Evolutionary conservation across 2,113 vertebrate species (phyloP).

Genomic region (Sander lucioperca): DNA sequence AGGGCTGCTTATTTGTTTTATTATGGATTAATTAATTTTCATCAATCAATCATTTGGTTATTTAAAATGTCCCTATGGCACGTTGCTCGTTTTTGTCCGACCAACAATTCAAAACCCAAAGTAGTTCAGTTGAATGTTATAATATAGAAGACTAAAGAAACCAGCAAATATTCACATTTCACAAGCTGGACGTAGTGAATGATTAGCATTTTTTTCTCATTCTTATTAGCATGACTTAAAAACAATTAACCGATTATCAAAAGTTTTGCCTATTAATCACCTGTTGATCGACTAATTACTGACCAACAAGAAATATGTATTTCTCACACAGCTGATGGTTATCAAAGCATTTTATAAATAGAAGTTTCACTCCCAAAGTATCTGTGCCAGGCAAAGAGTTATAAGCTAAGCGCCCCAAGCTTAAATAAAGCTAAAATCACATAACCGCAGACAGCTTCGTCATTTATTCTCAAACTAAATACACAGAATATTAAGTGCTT

Average conservation of each 20-base stretch:
- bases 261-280: neutral
- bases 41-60: neutral
- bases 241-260: neutral
- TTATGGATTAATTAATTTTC: neutral
- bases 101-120: neutral
- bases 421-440: slow-evolving; percentile 13
- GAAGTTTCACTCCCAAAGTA: neutral
- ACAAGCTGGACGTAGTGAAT: neutral
- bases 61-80: neutral
- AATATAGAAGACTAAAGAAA: neutral
- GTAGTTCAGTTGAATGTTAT: neutral
- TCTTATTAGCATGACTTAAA: neutral
- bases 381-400: neutral
- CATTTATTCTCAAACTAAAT: slow-evolving; percentile 33
- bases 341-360: slow-evolving; percentile 1
- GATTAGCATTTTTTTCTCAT: neutral
- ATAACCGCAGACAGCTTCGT: slow-evolving; percentile 35
- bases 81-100: neutral
- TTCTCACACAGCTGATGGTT: neutral
- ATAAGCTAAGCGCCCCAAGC: slow-evolving; percentile 15
- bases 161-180: neutral
- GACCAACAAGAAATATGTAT: neutral
- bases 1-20: neutral
- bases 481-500: slow-evolving; percentile 28
- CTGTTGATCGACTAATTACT: neutral